Percentiles rank a stretch among this genome's conserved stretches.
These are phyloP conservation scores for Drosophila bipectinata DNA, from an alignment of 1,140 invertebrate species.

Conservation along the genomic window DNA sequence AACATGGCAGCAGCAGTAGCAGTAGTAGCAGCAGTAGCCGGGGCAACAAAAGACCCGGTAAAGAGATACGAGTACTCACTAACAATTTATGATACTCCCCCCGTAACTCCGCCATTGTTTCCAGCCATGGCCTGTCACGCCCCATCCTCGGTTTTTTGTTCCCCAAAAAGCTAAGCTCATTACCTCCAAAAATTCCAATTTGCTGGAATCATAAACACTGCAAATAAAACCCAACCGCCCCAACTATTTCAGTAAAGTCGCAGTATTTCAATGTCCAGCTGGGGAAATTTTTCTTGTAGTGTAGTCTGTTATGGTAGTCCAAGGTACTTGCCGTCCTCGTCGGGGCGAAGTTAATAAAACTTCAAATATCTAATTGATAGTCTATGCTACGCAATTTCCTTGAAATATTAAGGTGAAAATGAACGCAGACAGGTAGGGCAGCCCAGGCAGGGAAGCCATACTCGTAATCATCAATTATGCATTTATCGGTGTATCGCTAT, in stretches of 20 bases:
- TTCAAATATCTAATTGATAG: constrained; percentile 38
- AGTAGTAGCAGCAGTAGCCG: too few relatives aligned
- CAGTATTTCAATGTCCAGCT: too few relatives aligned
- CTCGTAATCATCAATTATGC: constrained; percentile 44
- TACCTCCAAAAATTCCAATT: constrained; percentile 8
- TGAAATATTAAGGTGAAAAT: not conserved
- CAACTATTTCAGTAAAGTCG: not conserved
- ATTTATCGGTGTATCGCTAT: constrained; percentile 2
- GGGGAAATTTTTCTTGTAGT: not conserved
- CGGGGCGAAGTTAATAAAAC: constrained; percentile 28
- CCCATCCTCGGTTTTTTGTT: not conserved
- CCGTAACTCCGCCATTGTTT: not conserved
- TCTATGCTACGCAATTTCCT: not conserved
- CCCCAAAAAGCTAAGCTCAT: constrained; percentile 23
- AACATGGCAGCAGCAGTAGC: constrained; percentile 30
- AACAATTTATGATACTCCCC: constrained; percentile 7
- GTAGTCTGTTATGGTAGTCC: not conserved
- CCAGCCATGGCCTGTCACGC: not conserved
- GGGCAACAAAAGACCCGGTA: constrained; percentile 28
- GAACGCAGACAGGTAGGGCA: not conserved
- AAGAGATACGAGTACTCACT: not conserved
- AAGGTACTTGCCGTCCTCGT: not conserved
- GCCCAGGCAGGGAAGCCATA: too few relatives aligned
- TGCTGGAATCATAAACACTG: constrained; percentile 15
- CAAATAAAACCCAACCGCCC: not conserved